These are phyloP conservation scores for Drosophila malerkotliana DNA, from an alignment of 1,140 invertebrate genomes.

Conservation along the genomic window DNA sequence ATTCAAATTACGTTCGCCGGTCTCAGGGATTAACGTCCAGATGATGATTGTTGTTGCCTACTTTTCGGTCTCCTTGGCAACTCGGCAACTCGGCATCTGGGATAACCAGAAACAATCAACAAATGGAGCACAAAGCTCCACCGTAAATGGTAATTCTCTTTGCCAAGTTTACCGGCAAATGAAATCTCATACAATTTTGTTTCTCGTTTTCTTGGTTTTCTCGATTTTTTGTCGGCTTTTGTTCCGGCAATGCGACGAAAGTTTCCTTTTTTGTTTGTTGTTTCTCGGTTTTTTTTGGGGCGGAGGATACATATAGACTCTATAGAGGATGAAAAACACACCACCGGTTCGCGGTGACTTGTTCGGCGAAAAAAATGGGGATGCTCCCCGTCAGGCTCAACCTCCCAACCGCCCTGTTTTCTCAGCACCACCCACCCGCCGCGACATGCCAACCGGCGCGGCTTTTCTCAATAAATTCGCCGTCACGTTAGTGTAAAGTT, in stretches of 20 bases:
- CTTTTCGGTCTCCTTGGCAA: constrained; percentile 32
- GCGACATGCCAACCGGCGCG: constrained; percentile 1
- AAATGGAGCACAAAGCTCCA: constrained; percentile 49
- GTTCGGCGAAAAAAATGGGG: constrained; percentile 29
- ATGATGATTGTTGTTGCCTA: constrained; percentile 47
- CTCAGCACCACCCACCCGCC: constrained; percentile 1
- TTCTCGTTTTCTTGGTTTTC: constrained; percentile 2
- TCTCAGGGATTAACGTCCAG: constrained; percentile 21
- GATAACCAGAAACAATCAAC: constrained; percentile 36
- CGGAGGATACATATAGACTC: constrained; percentile 23
- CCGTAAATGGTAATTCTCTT: constrained; percentile 41
- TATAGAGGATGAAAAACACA: constrained; percentile 34
- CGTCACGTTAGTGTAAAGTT: constrained; percentile 53
- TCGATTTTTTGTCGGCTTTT: constrained; percentile 16
- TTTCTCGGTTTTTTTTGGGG: not conserved
- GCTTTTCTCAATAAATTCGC: constrained; percentile 48
- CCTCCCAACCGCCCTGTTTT: constrained; percentile 22
- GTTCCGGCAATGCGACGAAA: constrained; percentile 47
- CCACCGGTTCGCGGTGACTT: constrained; percentile 49
- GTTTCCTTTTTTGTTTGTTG: constrained; percentile 4
- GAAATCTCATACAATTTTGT: constrained; percentile 27
- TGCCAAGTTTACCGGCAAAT: constrained; percentile 44
- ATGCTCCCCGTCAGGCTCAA: constrained; percentile 23
- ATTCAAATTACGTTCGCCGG: constrained; percentile 19
- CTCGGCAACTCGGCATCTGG: constrained; percentile 10